Evolutionary conservation across 2,113 vertebrate species (phyloP), one percentile per base, ranked within the genome.

Genomic region (Morone saxatilis): DNA sequence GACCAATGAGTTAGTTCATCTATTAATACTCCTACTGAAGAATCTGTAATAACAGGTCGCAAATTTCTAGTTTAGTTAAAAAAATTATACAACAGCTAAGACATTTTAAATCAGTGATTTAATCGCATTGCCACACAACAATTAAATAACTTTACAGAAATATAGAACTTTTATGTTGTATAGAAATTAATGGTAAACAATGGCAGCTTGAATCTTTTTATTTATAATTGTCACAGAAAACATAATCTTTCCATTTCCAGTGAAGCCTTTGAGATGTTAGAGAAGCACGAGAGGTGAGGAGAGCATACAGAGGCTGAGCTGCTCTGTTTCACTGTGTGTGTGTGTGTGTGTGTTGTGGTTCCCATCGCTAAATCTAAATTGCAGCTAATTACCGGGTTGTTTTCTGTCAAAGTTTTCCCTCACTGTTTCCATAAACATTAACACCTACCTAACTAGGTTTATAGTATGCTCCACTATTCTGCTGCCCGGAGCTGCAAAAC

Each of bases 351-450:
- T 60, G 68, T 40, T 86, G 84, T 86, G 72, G 89, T 84, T 82
- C 87, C 81, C 66, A 71, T 78, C 94, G 93, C 95, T 91, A 92
- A 94, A 91, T 96, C 94, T 95, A 96, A 96, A 96, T 94, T 95
- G 88, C 96, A 95, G 96, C 95, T 95, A 96, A 97, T 96, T 95
- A 94, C 88, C 88, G 85, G 84, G 87, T 76, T 53, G 63, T 84
- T 77, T 92, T 91, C 82, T 94, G 92, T 96, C 92, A 95, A 85
- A 91, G 92, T 89, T 90, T 90, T 93, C 94, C 91, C 79, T 93
- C 92, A 85, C 91, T 93, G 92, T 96, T 96, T 95, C 73, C 96
- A 96, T 96, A 96, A 97, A 96, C 95, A 96, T 94, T 95, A 95
- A 96, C 96, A 96, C 95, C 91, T 83, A 67, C 86, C 62, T 45